Percentiles rank a stretch among this genome's conserved stretches.
Conservation (phyloP, 2,797 vertebrate species). For the Pangasius macronema region DNA sequence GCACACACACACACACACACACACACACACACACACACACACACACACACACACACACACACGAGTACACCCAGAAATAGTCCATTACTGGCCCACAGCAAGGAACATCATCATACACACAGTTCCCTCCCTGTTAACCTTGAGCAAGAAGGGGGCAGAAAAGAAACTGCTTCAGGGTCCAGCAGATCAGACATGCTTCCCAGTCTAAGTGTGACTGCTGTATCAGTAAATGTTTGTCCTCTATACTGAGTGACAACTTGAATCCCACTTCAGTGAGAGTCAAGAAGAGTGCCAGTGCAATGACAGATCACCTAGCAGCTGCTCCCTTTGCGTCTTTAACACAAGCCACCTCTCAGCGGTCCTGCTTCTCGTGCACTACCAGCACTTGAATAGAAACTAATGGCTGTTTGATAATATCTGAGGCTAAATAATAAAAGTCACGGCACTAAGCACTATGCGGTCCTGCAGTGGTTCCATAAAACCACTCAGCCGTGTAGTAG, state of each 20-base stretch:
- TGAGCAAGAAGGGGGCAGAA: constrained; percentile 10
- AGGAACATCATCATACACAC: not conserved
- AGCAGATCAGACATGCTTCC: constrained; percentile 49
- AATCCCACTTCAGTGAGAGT: not conserved
- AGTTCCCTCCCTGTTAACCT: not conserved
- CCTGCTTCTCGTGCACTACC: not conserved
- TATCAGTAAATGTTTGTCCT: constrained; percentile 8
- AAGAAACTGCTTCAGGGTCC: constrained; percentile 2
- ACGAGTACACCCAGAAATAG: constrained; percentile 6
- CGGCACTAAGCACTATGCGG: not conserved
- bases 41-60: not conserved
- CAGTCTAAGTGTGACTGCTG: constrained; percentile 7
- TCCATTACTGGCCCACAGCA: constrained; percentile 14
- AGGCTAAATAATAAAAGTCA: not conserved
- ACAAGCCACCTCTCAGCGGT: not conserved
- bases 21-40: constrained; percentile 16
- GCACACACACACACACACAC: not conserved
- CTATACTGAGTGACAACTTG: not conserved
- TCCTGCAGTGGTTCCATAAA: constrained; percentile 12
- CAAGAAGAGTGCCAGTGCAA: not conserved
- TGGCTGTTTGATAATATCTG: constrained; percentile 4
- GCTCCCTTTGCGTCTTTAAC: not conserved
- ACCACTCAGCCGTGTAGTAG: not conserved
- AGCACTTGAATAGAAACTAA: not conserved
- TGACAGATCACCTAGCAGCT: not conserved